These are phyloP conservation scores for Montipora sp. DNA, from an alignment of 64 coral and sea anemone species.

Conservation along the genomic window DNA sequence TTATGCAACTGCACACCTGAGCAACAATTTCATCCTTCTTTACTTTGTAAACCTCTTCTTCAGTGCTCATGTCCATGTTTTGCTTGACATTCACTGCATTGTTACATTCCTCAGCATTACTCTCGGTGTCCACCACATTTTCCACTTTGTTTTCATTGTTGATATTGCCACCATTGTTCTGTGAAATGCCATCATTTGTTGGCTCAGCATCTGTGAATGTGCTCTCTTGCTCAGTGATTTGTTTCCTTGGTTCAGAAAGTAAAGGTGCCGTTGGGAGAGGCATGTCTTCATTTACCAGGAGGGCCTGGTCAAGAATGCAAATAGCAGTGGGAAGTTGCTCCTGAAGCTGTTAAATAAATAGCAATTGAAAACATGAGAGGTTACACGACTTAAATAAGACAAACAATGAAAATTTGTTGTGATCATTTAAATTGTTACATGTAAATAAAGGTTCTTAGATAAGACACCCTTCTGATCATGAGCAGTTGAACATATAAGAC, in stretches of 20 bases:
- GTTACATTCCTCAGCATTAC: neutral
- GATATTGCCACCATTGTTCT: neutral
- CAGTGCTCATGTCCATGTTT: neutral
- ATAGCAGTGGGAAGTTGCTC: conserved; percentile 50
- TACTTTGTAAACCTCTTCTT: neutral
- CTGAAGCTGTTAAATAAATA: conserved; percentile 46
- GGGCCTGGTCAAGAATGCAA: conserved; percentile 62
- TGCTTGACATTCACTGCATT: neutral
- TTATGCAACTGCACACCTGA: neutral
- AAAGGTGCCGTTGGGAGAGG: conserved; percentile 35
- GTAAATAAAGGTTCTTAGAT: too few relatives aligned
- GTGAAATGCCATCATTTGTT: neutral
- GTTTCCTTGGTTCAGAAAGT: neutral
- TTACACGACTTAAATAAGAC: neutral
- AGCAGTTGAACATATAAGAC: too few relatives aligned
- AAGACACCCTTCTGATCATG: too few relatives aligned
- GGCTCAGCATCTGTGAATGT: neutral
- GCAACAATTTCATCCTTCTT: conserved; percentile 53
- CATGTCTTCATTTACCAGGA: conserved; percentile 48
- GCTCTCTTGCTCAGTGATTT: neutral
- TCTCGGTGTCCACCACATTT: neutral
- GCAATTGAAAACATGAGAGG: neutral
- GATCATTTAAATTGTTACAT: too few relatives aligned
- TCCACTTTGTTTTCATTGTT: neutral
- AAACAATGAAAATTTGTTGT: too few relatives aligned